Evolutionary conservation across 2,113 vertebrate genomes (phyloP).

Genomic region (Entomyzon cyanotis): DNA sequence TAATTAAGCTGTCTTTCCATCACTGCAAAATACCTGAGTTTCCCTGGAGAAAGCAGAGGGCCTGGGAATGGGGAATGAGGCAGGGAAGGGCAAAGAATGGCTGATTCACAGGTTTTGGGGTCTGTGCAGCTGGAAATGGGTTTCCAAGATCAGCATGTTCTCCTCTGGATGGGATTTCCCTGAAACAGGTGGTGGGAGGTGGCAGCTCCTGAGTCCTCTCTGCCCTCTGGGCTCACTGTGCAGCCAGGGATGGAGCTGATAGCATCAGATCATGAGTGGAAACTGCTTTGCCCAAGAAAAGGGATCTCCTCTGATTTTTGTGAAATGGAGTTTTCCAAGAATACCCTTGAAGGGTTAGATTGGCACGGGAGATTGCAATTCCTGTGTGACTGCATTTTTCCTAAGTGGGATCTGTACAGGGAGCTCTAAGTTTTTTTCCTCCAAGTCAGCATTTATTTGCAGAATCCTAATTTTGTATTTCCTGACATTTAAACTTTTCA

Average conservation of each 20-base stretch:
- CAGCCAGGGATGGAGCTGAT: background rate
- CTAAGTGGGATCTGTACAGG: background rate
- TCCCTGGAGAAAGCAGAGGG: slow-evolving; percentile 52
- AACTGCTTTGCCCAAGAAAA: background rate
- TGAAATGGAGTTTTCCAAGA: background rate
- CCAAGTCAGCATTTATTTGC: slow-evolving; percentile 46
- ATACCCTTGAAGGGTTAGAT: background rate
- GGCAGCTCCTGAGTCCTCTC: background rate
- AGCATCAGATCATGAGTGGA: background rate
- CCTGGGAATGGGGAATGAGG: background rate
- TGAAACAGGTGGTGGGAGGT: background rate
- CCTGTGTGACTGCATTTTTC: background rate
- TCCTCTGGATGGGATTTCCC: background rate
- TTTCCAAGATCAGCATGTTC: background rate
- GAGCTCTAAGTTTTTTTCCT: background rate
- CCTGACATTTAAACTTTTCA: slow-evolving; percentile 52
- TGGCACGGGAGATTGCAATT: background rate
- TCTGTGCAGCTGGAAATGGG: background rate
- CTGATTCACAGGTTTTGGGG: background rate
- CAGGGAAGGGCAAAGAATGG: background rate
- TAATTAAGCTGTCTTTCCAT: slow-evolving; percentile 40
- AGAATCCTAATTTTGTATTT: slow-evolving; percentile 55
- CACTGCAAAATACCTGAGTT: slow-evolving; percentile 49
- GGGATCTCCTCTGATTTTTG: background rate
- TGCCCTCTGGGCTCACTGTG: background rate